A percentile compares a stretch with the other conserved stretches of the same genome.
Evolutionary conservation across 35 echinoderm and acorn worm genomes (phyloP).

Genomic region (Apostichopus japonicus): DNA sequence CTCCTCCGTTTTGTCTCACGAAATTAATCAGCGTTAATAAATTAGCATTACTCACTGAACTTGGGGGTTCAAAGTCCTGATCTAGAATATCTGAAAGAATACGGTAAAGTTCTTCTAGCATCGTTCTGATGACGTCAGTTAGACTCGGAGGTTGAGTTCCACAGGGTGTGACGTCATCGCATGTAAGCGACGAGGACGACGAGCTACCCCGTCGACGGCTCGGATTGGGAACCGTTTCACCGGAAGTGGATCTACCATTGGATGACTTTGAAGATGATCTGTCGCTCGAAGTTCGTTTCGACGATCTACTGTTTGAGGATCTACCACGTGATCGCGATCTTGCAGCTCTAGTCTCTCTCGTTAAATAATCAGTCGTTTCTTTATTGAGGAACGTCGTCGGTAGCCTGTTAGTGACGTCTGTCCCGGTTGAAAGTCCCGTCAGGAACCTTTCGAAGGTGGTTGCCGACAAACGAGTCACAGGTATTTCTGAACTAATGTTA

Average conservation of each 20-base stretch:
- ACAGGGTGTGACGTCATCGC: slow-evolving; percentile 6
- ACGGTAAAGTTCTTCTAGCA: slow-evolving; percentile 3
- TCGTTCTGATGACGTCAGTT: not conserved
- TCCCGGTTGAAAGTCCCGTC: not conserved
- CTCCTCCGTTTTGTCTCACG: not conserved
- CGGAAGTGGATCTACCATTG: not conserved
- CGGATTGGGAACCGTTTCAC: not conserved
- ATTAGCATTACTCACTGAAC: not conserved
- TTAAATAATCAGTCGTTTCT: slow-evolving; percentile 8
- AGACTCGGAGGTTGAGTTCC: not conserved
- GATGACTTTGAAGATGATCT: not conserved
- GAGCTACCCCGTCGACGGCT: not conserved
- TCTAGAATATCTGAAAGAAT: slow-evolving; percentile 37
- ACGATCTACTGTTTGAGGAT: slow-evolving; percentile 12
- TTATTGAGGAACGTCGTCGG: not conserved
- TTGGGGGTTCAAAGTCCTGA: slow-evolving; percentile 9
- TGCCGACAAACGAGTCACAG: not conserved
- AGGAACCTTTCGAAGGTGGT: not conserved
- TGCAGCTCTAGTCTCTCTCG: slow-evolving; percentile 10
- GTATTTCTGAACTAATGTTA: not conserved
- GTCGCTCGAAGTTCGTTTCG: slow-evolving; percentile 22
- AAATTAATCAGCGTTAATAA: slow-evolving; percentile 17
- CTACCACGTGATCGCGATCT: slow-evolving; percentile 20
- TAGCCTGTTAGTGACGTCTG: not conserved
- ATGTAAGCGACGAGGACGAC: not conserved